Evolutionary conservation across 23 tunicate species (phyloP).

Genomic region (Halocynthia roretzi): DNA sequence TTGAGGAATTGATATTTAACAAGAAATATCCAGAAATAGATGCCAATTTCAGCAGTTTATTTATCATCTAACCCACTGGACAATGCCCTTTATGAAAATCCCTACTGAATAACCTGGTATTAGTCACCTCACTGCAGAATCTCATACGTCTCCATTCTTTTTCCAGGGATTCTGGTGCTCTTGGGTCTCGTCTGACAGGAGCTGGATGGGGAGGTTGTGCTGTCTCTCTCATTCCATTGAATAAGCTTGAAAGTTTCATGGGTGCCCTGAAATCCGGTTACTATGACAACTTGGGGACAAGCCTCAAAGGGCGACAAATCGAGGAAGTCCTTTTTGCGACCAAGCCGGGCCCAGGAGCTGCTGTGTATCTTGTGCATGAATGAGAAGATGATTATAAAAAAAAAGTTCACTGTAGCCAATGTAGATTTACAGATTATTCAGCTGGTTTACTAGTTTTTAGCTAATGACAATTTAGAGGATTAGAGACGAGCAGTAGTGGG

Average conservation of each 20-base stretch:
- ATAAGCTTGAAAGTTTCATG: conserved; percentile 31
- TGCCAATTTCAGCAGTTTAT: too few species aligned
- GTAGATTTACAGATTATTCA: too few species aligned
- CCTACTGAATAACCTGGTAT: too few species aligned
- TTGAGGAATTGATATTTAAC: too few species aligned
- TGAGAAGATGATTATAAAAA: neutral
- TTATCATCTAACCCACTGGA: too few species aligned
- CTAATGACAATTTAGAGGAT: too few species aligned
- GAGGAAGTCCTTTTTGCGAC: conserved; percentile 62
- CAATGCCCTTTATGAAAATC: too few species aligned
- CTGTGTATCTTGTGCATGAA: conserved; percentile 13
- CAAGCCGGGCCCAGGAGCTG: conserved; percentile 49
- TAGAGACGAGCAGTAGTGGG: too few species aligned
- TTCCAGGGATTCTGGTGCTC: conserved; percentile 74
- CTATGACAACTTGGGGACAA: conserved; percentile 18
- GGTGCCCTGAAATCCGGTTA: conserved; percentile 30
- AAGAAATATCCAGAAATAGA: too few species aligned
- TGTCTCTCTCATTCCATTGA: conserved; percentile 70
- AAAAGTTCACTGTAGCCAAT: too few species aligned
- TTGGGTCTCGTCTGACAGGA: conserved; percentile 93
- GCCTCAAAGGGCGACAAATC: conserved; percentile 14
- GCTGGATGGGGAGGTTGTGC: conserved; percentile 99
- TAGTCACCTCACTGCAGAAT: too few species aligned
- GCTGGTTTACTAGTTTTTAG: too few species aligned
- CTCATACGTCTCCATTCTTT: neutral